A percentile compares a stretch with the other conserved stretches of the same genome.
These are phyloP conservation scores for Pantherophis vulpinus DNA, from an alignment of 2,797 vertebrate species.

Conservation along the genomic window DNA sequence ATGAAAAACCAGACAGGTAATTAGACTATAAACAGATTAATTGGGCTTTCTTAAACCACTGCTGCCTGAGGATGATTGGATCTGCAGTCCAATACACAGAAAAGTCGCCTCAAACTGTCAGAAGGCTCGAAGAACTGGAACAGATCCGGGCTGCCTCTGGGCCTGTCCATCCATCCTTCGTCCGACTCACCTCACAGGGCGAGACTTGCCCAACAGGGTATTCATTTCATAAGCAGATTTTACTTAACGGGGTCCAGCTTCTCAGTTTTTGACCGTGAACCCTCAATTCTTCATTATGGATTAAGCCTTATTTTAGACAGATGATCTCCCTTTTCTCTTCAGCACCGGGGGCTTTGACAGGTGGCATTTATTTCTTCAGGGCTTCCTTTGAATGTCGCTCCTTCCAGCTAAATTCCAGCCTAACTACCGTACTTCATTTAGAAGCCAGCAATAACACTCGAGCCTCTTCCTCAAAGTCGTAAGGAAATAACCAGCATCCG, in stretches of 20 bases:
- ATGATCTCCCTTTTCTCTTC: not conserved
- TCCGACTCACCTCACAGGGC: not conserved
- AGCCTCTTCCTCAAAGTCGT: too few relatives aligned
- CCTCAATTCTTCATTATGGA: not conserved
- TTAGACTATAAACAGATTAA: not conserved
- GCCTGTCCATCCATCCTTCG: not conserved
- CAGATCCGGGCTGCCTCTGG: not conserved
- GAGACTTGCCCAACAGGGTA: not conserved
- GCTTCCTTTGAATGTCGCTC: too few relatives aligned
- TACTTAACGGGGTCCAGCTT: not conserved
- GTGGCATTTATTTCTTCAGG: not conserved
- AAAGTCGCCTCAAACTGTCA: not conserved
- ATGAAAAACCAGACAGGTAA: not conserved
- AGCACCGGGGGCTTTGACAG: not conserved
- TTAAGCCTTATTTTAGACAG: not conserved
- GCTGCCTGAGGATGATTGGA: not conserved
- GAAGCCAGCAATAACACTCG: not conserved
- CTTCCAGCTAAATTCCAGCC: fast-evolving
- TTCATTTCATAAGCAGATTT: not conserved
- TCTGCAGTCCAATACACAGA: not conserved
- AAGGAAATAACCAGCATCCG: not conserved
- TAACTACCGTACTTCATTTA: too few relatives aligned
- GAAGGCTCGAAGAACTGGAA: not conserved
- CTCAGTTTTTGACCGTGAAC: not conserved
- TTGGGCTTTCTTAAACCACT: not conserved